Base-by-base conservation (phyloP, 2,113 vertebrate species). In the Progne subis region DNA sequence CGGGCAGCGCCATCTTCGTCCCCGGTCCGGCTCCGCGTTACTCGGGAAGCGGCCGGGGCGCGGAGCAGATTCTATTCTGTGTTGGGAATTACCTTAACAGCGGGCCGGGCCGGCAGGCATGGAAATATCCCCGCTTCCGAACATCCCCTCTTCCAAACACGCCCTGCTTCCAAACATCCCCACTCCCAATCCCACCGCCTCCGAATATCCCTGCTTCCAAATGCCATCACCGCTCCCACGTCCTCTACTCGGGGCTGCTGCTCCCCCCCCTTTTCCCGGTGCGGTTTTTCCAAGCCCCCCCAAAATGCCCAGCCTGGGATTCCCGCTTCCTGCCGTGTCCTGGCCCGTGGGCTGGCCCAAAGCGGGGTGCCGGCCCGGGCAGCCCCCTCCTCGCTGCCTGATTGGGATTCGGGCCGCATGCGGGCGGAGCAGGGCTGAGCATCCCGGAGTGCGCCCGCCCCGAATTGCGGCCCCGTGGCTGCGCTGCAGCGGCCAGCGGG, bases 401-500 rank as follows among this genome's bases (percentile, higher is more conserved):
- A 14, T 76, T 14, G 13, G 80, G 65, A 86, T 81, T 74, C 88
- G 9, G 72, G 13, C 23, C 32, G 47, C 74, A 56, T 7, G 57
- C 69, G 8, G 61, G 8, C 17, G 41, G 88, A 81, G 83, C 28
- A 55, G 76, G 65, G 80, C 60, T 5, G 7, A 39, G 37, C 31
- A 85, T 92, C 93, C 85, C 89, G 43, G 71, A 71, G 56, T 12
- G 57, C 59, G 50, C 46, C 39, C 50, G 57, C 75, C 94, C 76
- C 28, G 67, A 50, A 53, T 5, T 7, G 44, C 78, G 69, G 94
- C n/a, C 86, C 80, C 80, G 3, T 20, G 15, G 92, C 94, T 52
- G 53, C 8, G 57, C 88, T 28, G 86, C 65, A 7, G 63, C 24
- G 56, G 77, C 90, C 97, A 83, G 92, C 97, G 88, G 93, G 55